Percentiles rank a stretch among this genome's conserved stretches.
Evolutionary conservation across 2,888 invertebrate genomes (phyloP).

Genomic region (Clitarchus hookeri): DNA sequence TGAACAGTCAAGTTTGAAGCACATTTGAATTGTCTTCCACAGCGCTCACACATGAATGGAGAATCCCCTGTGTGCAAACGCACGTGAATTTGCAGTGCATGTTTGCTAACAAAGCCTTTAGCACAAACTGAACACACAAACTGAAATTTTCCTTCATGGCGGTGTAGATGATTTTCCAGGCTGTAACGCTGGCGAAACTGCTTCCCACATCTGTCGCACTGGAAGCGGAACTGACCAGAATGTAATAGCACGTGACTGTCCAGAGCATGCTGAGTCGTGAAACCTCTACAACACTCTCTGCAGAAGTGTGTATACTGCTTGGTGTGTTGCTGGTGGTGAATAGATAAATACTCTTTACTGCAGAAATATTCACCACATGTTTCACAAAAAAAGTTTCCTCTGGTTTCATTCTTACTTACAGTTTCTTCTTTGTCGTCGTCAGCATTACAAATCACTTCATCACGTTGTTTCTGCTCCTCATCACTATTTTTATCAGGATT

Average conservation of each 20-base stretch:
- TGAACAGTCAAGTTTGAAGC: constrained; percentile 38
- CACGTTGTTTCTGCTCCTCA: background rate
- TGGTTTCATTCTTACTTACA: background rate
- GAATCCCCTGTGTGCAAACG: constrained; percentile 40
- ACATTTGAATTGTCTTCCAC: constrained; percentile 40
- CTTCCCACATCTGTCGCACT: constrained; percentile 43
- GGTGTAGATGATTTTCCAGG: constrained; percentile 40
- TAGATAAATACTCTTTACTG: constrained; percentile 42
- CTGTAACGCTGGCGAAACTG: constrained; percentile 40
- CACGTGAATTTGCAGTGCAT: constrained; percentile 39
- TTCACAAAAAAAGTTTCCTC: constrained; percentile 39
- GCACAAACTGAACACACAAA: constrained; percentile 38
- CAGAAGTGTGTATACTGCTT: constrained; percentile 44
- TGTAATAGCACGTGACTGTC: constrained; percentile 38
- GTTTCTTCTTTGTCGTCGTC: background rate
- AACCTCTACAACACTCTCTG: constrained; percentile 47
- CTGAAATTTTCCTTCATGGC: constrained; percentile 39
- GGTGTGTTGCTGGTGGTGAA: constrained; percentile 44
- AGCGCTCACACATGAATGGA: constrained; percentile 41
- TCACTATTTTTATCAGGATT: background rate
- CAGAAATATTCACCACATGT: constrained; percentile 47
- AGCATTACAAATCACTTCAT: background rate
- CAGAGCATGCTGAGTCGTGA: constrained; percentile 42
- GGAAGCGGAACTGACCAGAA: constrained; percentile 36
- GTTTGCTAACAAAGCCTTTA: constrained; percentile 40